Conservation (phyloP, 2,888 invertebrate genomes). For the Trichopoda pennipes region DNA sequence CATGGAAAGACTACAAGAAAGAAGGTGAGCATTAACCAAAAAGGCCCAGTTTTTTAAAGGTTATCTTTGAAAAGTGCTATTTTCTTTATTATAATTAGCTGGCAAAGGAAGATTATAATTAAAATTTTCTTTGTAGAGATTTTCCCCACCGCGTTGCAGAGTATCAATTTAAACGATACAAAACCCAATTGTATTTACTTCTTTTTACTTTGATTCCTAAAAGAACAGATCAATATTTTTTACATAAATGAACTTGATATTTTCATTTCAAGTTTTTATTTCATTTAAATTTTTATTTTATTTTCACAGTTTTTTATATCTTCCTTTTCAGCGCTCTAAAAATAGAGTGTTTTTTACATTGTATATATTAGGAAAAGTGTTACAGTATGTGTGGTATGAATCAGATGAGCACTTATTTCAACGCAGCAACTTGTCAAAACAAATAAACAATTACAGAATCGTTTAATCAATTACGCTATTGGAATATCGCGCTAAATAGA, state of each 20-base stretch:
- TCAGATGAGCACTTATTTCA: slow-evolving; percentile 69
- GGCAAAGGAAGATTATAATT: too few species aligned
- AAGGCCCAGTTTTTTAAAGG: too few species aligned
- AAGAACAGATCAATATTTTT: too few species aligned
- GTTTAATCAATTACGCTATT: slow-evolving; percentile 7
- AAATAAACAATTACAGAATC: slow-evolving; percentile 76
- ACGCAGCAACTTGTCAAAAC: slow-evolving; percentile 78
- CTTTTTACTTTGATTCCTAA: too few species aligned
- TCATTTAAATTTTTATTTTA: not conserved
- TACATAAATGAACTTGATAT: not conserved
- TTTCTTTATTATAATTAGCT: too few species aligned
- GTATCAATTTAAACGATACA: too few species aligned
- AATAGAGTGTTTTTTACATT: not conserved
- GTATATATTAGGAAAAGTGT: not conserved
- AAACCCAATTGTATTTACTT: too few species aligned
- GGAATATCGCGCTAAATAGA: slow-evolving; percentile 12
- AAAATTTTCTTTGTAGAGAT: too few species aligned
- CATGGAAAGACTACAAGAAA: too few species aligned
- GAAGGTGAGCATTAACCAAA: too few species aligned
- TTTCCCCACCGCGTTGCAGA: too few species aligned
- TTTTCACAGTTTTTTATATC: not conserved
- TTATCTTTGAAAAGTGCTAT: too few species aligned
- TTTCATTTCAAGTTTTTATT: not conserved
- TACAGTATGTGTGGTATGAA: slow-evolving; percentile 26
- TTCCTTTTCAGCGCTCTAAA: not conserved